Evolutionary conservation across 2,888 invertebrate species (phyloP).

Genomic region (Hypsopygia costalis): DNA sequence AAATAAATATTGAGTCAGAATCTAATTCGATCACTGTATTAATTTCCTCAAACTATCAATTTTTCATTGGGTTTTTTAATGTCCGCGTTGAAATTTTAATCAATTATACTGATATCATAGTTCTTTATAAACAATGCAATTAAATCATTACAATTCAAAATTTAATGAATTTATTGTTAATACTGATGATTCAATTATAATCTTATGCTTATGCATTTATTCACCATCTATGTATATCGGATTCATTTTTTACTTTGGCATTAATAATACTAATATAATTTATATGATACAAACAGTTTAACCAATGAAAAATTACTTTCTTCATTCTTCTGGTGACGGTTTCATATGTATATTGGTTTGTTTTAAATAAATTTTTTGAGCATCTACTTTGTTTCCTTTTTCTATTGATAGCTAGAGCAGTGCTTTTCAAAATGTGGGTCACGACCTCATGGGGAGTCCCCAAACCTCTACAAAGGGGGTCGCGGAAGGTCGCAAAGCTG

Average conservation of each 20-base stretch:
- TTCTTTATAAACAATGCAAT: slow-evolving; percentile 39
- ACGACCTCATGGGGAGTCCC: no score
- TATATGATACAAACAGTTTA: slow-evolving; percentile 21
- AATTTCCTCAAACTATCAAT: slow-evolving; percentile 27
- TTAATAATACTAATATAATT: slow-evolving; percentile 25
- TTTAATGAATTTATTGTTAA: slow-evolving; percentile 60
- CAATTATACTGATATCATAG: slow-evolving; percentile 23
- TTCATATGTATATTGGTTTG: slow-evolving; percentile 17
- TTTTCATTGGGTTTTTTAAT: slow-evolving; percentile 61
- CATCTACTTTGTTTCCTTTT: slow-evolving; percentile 20
- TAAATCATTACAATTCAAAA: slow-evolving; percentile 47
- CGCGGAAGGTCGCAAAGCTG: no score
- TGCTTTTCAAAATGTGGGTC: no score
- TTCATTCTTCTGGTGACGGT: slow-evolving; percentile 22
- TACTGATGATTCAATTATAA: slow-evolving; percentile 42
- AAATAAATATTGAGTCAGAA: slow-evolving; percentile 24
- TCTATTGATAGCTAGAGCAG: no score
- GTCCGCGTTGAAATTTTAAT: slow-evolving; percentile 14
- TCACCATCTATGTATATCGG: slow-evolving; percentile 17
- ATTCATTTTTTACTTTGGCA: slow-evolving; percentile 37
- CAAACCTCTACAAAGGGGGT: no score
- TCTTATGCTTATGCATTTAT: slow-evolving; percentile 31
- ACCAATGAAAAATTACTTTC: slow-evolving; percentile 60
- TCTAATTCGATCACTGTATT: slow-evolving; percentile 21
- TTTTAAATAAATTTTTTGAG: slow-evolving; percentile 37